phyloP scores from a whole-genome alignment of 2,113 vertebrate species.

The human region GRCh38 chr1:187629001-187629500 shows the following conservation, averaged over 20 bases:
- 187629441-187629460: slow-evolving; percentile 81
- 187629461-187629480: slow-evolving; percentile 77
- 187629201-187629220: slow-evolving; percentile 30
- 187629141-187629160: slow-evolving; percentile 65
- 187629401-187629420: slow-evolving; percentile 77
- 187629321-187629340: slow-evolving; percentile 70
- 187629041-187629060: slow-evolving; percentile 65
- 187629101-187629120: slow-evolving; percentile 64
- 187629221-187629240: slow-evolving; percentile 80
- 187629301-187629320: slow-evolving; percentile 72
- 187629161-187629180: slow-evolving; percentile 64
- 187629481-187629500: slow-evolving; percentile 67
- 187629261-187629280: slow-evolving; percentile 73
- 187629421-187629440: slow-evolving; percentile 82
- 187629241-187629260: slow-evolving; percentile 82
- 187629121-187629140: slow-evolving; percentile 66
- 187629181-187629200: neutral
- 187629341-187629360: slow-evolving; percentile 83
- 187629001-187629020: slow-evolving; percentile 41
- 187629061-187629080: slow-evolving; percentile 55
- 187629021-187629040: slow-evolving; percentile 34
- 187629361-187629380: slow-evolving; percentile 83
- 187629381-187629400: slow-evolving; percentile 71
- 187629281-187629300: slow-evolving; percentile 72
- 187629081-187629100: slow-evolving; percentile 63